phyloP scores from a whole-genome alignment of 2,797 vertebrate species.

The Phalloptychus januarius region DNA sequence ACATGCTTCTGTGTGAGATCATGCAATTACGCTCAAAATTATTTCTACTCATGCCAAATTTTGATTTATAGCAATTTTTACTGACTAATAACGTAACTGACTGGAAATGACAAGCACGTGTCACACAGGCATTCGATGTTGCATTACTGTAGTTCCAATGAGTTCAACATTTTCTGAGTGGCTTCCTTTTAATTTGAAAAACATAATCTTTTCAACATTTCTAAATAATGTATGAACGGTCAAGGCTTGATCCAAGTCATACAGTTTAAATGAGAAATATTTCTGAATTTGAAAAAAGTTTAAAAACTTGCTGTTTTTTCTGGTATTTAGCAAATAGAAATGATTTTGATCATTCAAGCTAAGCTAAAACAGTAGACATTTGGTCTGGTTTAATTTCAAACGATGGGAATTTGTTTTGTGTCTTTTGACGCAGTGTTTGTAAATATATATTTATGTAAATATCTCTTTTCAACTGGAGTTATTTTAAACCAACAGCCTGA shows the following conservation, averaged over 20 bases:
- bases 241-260: no score
- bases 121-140: neutral
- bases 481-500: no score
- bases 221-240: no score
- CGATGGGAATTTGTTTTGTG: neutral
- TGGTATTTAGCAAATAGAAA: no score
- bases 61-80: slow-evolving; percentile 17
- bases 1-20: slow-evolving; percentile 44
- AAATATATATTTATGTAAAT: neutral
- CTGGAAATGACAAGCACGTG: slow-evolving; percentile 14
- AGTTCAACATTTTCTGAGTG: neutral
- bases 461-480: neutral
- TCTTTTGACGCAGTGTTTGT: neutral
- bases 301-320: no score
- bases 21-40: slow-evolving; percentile 7
- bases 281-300: no score
- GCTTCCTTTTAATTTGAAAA: no score
- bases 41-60: slow-evolving; percentile 13
- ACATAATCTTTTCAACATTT: no score
- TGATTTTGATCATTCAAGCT: no score
- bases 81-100: slow-evolving; percentile 7
- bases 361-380: no score
- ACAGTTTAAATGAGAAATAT: no score
- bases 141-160: neutral
- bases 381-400: no score